Evolutionary conservation across 2,797 vertebrate species (phyloP).

Genomic region (Myotis myotis): DNA sequence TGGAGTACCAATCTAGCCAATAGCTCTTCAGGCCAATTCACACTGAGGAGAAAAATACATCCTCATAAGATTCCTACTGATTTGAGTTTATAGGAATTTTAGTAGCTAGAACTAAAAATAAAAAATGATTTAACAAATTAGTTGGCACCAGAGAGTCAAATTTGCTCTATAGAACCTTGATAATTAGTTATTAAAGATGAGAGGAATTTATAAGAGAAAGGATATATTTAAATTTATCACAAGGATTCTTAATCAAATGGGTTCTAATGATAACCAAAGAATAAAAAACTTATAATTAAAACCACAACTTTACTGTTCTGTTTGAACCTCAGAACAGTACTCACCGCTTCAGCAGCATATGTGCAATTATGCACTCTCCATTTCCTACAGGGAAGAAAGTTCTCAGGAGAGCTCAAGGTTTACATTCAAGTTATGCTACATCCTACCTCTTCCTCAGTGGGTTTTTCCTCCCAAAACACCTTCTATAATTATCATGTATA

Average conservation of each 20-base stretch:
- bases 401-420: neutral
- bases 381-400: neutral
- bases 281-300: neutral
- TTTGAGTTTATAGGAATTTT: neutral
- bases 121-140: neutral
- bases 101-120: neutral
- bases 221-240: neutral
- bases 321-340: neutral
- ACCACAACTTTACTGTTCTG: neutral
- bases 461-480: neutral
- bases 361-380: neutral
- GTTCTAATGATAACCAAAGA: neutral
- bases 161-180: neutral
- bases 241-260: neutral
- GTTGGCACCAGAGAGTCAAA: slow-evolving; percentile 5
- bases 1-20: neutral
- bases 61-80: neutral
- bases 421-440: neutral
- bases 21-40: neutral
- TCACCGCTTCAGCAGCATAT: neutral
- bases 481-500: neutral
- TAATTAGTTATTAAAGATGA: neutral
- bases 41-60: neutral
- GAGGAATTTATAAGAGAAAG: neutral
- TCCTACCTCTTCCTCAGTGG: neutral